A percentile compares a stretch with the other conserved stretches of the same genome.
Evolutionary conservation across 2,797 vertebrate species (phyloP).

Genomic region (Leptatherina wallacei): DNA sequence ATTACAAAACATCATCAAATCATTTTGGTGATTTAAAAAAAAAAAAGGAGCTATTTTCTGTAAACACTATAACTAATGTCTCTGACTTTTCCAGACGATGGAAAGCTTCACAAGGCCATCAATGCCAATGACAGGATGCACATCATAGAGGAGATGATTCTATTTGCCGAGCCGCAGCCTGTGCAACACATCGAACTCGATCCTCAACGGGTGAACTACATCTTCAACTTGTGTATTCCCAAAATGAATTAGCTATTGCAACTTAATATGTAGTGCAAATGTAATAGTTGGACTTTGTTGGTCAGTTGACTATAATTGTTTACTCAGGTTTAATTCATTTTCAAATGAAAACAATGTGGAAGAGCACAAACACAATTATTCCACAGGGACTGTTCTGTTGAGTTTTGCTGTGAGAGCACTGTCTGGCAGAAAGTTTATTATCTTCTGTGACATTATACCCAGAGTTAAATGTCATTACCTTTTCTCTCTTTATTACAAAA

Average conservation of each 20-base stretch:
- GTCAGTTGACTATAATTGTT: conserved; percentile 19
- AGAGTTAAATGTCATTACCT: conserved; percentile 70
- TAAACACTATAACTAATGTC: not conserved
- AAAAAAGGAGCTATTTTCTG: not conserved
- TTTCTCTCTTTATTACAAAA: conserved; percentile 70
- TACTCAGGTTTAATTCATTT: conserved; percentile 16
- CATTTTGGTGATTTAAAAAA: not conserved
- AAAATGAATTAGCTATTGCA: not conserved
- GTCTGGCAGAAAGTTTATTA: conserved; percentile 61
- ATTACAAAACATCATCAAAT: not conserved
- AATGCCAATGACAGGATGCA: conserved; percentile 80
- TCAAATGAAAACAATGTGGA: conserved; percentile 22
- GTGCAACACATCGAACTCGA: conserved; percentile 91
- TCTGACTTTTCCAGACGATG: conserved; percentile 83
- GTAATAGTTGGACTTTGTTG: not conserved
- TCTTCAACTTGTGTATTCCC: not conserved
- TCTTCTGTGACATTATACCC: conserved; percentile 63
- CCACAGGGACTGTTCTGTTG: conserved; percentile 21
- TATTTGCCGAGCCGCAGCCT: conserved; percentile 86
- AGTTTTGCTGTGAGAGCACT: conserved; percentile 52
- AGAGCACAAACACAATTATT: conserved; percentile 19
- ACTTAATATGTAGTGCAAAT: not conserved
- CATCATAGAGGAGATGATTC: conserved; percentile 90
- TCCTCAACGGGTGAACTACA: conserved; percentile 78
- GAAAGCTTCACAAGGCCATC: conserved; percentile 91